Conservation (phyloP, 2,797 vertebrate species). For the Furcifer pardalis region DNA sequence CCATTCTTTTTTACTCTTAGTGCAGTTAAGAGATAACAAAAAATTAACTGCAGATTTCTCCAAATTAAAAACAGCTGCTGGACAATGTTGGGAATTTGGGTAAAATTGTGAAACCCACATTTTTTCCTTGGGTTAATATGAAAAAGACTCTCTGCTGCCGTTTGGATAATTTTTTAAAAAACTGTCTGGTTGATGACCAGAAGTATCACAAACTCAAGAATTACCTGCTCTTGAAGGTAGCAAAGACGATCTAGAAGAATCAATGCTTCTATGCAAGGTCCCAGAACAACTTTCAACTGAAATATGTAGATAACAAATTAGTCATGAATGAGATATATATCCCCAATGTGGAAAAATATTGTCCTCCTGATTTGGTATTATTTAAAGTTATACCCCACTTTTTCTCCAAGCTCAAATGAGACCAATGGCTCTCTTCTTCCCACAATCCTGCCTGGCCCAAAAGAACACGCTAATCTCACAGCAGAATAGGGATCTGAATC, state of each 20-base stretch:
- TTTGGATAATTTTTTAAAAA: conserved; percentile 55
- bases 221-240: conserved; percentile 96
- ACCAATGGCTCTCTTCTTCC: no score
- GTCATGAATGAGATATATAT: conserved; percentile 38
- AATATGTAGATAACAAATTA: conserved; percentile 58
- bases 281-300: conserved; percentile 92
- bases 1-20: conserved; percentile 58
- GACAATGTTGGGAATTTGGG: conserved; percentile 69
- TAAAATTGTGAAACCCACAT: conserved; percentile 59
- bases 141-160: conserved; percentile 35
- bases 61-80: conserved; percentile 77
- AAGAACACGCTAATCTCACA: no score
- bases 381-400: no score
- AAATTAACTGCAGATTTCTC: conserved; percentile 69
- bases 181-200: conserved; percentile 47
- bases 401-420: no score
- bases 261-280: conserved; percentile 93
- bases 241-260: conserved; percentile 95
- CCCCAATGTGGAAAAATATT: conserved; percentile 22
- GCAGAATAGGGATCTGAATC: no score
- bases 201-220: conserved; percentile 55
- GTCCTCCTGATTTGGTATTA: neutral
- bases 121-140: conserved; percentile 3
- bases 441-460: no score
- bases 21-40: conserved; percentile 75